phyloP scores from a whole-genome alignment of 2,888 invertebrate species.

The Drosophila diplacantha region DNA sequence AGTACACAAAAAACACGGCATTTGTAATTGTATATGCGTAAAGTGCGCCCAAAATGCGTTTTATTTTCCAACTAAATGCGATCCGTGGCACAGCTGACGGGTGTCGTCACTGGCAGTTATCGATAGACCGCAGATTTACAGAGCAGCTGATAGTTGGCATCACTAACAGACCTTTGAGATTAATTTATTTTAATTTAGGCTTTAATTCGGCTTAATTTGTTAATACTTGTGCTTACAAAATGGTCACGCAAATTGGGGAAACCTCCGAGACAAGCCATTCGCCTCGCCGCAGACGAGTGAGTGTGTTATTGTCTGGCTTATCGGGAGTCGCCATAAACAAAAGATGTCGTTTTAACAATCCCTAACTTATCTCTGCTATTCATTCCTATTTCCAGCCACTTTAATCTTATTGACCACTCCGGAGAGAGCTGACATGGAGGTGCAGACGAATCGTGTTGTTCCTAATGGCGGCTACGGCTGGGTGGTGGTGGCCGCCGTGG shows the following conservation, averaged over 20 bases:
- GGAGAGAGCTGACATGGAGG: conserved; percentile 56
- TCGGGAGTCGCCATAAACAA: conserved; percentile 30
- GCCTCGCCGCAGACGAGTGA: conserved; percentile 15
- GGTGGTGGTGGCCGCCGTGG: conserved; percentile 84
- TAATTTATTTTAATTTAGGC: conserved; percentile 60
- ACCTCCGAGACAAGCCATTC: conserved; percentile 21
- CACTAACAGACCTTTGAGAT: conserved; percentile 21
- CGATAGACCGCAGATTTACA: conserved; percentile 10
- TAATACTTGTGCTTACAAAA: conserved; percentile 32
- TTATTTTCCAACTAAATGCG: conserved; percentile 7
- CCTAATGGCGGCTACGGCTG: conserved; percentile 88
- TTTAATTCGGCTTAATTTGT: conserved; percentile 57
- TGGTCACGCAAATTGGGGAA: conserved; percentile 12
- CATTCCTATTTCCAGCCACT: conserved; percentile 11
- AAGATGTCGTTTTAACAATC: conserved; percentile 9
- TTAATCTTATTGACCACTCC: conserved; percentile 1
- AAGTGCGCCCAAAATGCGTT: conserved; percentile 9
- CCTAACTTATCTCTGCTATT: conserved; percentile 19
- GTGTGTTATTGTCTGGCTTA: conserved; percentile 9
- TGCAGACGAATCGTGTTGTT: conserved; percentile 46
- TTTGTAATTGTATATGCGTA: conserved; percentile 21
- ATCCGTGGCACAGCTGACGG: conserved; percentile 8
- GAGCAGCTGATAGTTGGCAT: neutral
- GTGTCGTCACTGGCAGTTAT: conserved; percentile 7
- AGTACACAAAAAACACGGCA: conserved; percentile 65